These are phyloP conservation scores for Tetramorium alpestre DNA, from an alignment of 1,140 invertebrate genomes.

Conservation along the genomic window DNA sequence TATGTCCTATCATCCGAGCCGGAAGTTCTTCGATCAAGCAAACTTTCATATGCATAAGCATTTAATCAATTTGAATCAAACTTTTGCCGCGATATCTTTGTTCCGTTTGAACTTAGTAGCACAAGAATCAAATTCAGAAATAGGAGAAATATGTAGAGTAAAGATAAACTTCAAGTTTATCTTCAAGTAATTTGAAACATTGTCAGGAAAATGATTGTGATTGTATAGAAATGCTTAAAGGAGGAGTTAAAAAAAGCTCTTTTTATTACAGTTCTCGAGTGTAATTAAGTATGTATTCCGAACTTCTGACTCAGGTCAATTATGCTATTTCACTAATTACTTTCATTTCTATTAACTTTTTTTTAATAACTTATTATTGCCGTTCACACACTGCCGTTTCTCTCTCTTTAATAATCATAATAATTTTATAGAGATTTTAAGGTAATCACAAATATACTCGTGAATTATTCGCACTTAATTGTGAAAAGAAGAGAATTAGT, in stretches of 20 bases:
- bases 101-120: not conserved
- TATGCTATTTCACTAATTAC: constrained; percentile 59
- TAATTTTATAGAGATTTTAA: not conserved
- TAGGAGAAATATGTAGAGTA: not conserved
- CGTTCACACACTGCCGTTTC: constrained; percentile 31
- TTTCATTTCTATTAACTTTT: constrained; percentile 60
- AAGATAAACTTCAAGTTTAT: not conserved
- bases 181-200: not conserved
- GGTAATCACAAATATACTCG: not conserved
- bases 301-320: constrained; percentile 64
- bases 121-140: constrained; percentile 5
- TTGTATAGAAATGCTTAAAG: not conserved
- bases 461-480: constrained; percentile 10
- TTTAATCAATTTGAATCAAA: not conserved
- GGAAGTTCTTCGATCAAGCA: constrained; percentile 49
- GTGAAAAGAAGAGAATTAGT: not conserved
- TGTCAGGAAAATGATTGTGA: not conserved
- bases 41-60: not conserved
- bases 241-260: not conserved
- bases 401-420: not conserved
- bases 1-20: constrained; percentile 62
- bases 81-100: not conserved
- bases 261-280: not conserved
- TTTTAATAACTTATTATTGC: constrained; percentile 42
- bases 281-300: not conserved